Conservation (phyloP, 1,140 invertebrate species). For the Philopotamus ludificatus region DNA sequence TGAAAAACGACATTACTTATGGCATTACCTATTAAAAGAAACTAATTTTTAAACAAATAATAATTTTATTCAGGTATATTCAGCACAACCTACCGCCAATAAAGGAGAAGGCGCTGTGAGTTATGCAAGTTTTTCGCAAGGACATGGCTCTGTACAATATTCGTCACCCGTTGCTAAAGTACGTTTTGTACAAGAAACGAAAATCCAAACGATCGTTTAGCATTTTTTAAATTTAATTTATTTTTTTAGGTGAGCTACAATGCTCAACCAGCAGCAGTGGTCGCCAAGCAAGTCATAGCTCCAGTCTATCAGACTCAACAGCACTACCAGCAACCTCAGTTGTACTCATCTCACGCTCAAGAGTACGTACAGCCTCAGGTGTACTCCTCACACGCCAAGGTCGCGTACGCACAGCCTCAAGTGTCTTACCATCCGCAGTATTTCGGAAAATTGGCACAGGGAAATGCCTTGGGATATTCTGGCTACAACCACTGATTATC, state of each 20-base stretch:
- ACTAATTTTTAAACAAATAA: neutral
- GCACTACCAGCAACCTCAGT: constrained; percentile 27
- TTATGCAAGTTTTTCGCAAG: constrained; percentile 34
- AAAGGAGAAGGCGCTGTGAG: constrained; percentile 31
- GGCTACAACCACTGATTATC: constrained; percentile 32
- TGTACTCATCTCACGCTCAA: constrained; percentile 19
- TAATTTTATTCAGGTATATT: constrained; percentile 30
- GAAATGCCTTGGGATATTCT: constrained; percentile 30
- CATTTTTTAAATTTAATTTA: too few relatives aligned
- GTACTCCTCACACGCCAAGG: constrained; percentile 19
- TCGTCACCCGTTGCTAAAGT: constrained; percentile 26
- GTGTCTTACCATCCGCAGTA: constrained; percentile 31
- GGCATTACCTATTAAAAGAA: too few relatives aligned
- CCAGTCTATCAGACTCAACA: constrained; percentile 24
- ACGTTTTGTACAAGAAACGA: too few relatives aligned
- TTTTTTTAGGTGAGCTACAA: constrained; percentile 3
- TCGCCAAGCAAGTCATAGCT: constrained; percentile 29
- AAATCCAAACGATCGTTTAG: too few relatives aligned
- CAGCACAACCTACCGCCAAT: constrained; percentile 16
- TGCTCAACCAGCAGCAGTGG: constrained; percentile 2
- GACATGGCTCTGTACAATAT: constrained; percentile 23
- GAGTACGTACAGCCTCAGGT: constrained; percentile 29
- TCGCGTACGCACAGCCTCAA: constrained; percentile 21
- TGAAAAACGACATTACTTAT: too few relatives aligned
- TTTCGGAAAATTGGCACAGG: constrained; percentile 35